Base-by-base conservation (phyloP, 2,113 vertebrate species). In the Baryphthengus martii region DNA sequence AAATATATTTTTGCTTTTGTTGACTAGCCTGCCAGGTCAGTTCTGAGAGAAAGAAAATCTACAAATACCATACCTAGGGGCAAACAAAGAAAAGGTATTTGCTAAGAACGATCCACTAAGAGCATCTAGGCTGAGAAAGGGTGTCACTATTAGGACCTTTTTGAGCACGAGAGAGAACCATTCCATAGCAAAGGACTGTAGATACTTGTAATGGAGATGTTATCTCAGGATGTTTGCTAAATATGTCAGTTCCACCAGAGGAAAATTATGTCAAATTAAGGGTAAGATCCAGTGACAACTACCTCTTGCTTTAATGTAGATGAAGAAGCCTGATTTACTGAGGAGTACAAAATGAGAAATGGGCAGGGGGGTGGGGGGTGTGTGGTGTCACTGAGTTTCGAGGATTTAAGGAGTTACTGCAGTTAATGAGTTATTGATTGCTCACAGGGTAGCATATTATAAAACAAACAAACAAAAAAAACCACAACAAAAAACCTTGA, bases 291-390 rank as follows among this genome's bases (percentile, higher is more conserved):
- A 85, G 37, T 28, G 25, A 52, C 25, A 65, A 33, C 10, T 45
- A 5, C 61, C 7, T 67, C 29, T 83, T 73, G 7, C 11, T 72
- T 62, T 87, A 71, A 61, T 31, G 17, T 47, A 63, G 58, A 44
- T 50, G 2, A 86, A 67, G 29, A 81, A 5, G 4, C 77, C 65
- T 74, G 50, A 50, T 39, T 71, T 66, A 50, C 42, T 47, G 65
- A 91, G 58, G n/a, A 89, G 40, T 39, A 21, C 21, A 87, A 74
- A 83, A 31, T 0, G 1, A 49, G 65, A 63, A 56, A 56, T 26
- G 15, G 6, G 70, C 42, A 1, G 14, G 29, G 1, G 0, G 18
- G 4, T 1, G 47, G 1, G 14, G 29, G 1, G 0, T 21, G 4
- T 1, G 61, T 26, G 17, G 17, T 70, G 33, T 76, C 13, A 44